Conservation (phyloP, 2,888 invertebrate genomes). For the Omphaloscelis lunosa region DNA sequence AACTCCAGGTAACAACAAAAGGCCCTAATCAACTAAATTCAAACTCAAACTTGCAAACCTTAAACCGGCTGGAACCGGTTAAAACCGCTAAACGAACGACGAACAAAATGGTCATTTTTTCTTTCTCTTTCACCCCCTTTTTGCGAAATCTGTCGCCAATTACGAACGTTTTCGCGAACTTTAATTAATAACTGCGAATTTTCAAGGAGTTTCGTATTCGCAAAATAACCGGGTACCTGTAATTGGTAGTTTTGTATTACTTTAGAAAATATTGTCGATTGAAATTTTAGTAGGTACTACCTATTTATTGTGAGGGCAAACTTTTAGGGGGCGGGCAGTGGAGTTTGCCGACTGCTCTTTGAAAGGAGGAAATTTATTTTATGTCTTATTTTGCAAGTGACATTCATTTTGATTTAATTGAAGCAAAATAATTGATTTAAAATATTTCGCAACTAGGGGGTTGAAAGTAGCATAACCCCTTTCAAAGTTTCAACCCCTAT, state of each 20-base stretch:
- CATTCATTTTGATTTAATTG: neutral
- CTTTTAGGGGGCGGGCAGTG: slow-evolving; percentile 31
- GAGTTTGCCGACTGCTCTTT: slow-evolving; percentile 26
- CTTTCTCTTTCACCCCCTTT: slow-evolving; percentile 49
- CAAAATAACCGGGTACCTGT: slow-evolving; percentile 25
- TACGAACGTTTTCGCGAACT: slow-evolving; percentile 58
- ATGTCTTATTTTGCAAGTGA: neutral
- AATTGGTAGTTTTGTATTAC: slow-evolving; percentile 69
- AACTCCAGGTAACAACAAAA: slow-evolving; percentile 41
- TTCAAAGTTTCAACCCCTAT: neutral
- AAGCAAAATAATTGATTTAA: neutral
- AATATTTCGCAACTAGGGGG: neutral
- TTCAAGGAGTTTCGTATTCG: slow-evolving; percentile 58
- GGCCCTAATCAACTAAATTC: slow-evolving; percentile 51
- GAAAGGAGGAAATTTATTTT: neutral
- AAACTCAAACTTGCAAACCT: slow-evolving; percentile 51
- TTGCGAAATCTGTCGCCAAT: slow-evolving; percentile 60
- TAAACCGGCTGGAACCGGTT: slow-evolving; percentile 61
- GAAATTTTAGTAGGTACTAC: slow-evolving; percentile 56
- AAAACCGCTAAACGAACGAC: slow-evolving; percentile 59
- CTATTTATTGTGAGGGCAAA: slow-evolving; percentile 37
- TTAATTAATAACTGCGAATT: slow-evolving; percentile 65
- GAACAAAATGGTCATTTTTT: slow-evolving; percentile 36
- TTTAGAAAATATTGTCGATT: slow-evolving; percentile 40
- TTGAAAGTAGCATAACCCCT: neutral